Evolutionary conservation across 2,797 vertebrate species (phyloP).

Genomic region (Lacerta agilis): DNA sequence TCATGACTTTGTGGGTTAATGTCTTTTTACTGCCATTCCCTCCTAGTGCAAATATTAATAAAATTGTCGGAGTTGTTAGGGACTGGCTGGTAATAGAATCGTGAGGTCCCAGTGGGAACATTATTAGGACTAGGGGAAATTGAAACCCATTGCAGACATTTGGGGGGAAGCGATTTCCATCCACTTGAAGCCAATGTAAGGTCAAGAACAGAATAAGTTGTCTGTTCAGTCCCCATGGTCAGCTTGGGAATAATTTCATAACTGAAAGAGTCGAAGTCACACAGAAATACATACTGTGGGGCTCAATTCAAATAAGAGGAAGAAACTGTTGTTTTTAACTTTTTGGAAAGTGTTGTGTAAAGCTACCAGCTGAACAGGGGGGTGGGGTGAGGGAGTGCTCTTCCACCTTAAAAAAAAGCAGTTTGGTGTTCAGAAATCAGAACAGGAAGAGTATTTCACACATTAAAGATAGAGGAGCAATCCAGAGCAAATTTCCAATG

Average conservation of each 20-base stretch:
- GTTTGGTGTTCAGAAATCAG: not conserved
- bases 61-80: slow-evolving; percentile 29
- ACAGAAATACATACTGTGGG: not conserved
- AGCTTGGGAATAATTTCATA: slow-evolving; percentile 13
- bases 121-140: slow-evolving; percentile 31
- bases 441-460: not conserved
- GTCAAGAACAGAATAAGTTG: slow-evolving; percentile 18
- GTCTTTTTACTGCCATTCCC: slow-evolving; percentile 30
- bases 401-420: not conserved
- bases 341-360: not conserved
- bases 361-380: not conserved
- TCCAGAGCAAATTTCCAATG: no score
- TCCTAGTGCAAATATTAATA: slow-evolving; percentile 39
- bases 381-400: no score
- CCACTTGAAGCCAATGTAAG: slow-evolving; percentile 29
- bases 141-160: slow-evolving; percentile 19
- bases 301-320: not conserved
- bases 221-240: slow-evolving; percentile 1
- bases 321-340: not conserved
- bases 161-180: slow-evolving; percentile 6
- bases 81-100: slow-evolving; percentile 22
- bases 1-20: slow-evolving; percentile 40
- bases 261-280: slow-evolving; percentile 1
- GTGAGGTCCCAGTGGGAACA: slow-evolving; percentile 19
- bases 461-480: not conserved